Evolutionary conservation across 1,140 invertebrate genomes (phyloP).

Genomic region (Temnothorax nylanderi): DNA sequence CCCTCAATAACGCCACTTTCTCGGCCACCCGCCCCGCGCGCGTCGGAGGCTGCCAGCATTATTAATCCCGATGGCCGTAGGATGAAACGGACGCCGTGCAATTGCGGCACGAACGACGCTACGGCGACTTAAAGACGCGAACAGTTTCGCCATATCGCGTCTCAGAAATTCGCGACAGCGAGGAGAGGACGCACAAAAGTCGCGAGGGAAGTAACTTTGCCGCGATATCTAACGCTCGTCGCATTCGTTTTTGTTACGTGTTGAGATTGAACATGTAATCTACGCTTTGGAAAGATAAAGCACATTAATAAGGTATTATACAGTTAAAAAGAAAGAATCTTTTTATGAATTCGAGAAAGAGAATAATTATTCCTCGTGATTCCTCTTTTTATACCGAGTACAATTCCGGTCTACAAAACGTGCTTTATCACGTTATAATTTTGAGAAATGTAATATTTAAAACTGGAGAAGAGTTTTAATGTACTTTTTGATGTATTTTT

Average conservation of each 20-base stretch:
- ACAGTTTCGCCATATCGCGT: background rate
- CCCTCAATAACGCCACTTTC: too few relatives aligned
- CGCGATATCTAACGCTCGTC: background rate
- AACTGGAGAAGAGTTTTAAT: background rate
- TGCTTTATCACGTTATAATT: background rate
- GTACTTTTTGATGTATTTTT: background rate
- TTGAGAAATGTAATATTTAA: constrained; percentile 9
- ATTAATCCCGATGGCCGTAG: constrained; percentile 58
- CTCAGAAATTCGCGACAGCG: background rate
- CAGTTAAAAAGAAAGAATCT: background rate
- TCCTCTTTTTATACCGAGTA: background rate
- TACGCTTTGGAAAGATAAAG: background rate
- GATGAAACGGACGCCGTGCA: constrained; percentile 16
- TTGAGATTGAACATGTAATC: background rate
- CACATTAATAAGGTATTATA: background rate
- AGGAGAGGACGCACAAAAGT: background rate
- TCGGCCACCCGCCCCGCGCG: background rate
- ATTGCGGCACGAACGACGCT: constrained; percentile 8
- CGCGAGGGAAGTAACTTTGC: background rate
- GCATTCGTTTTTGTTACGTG: background rate
- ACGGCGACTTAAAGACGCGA: background rate
- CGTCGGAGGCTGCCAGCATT: constrained; percentile 48
- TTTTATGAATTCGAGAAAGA: background rate
- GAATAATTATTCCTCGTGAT: background rate
- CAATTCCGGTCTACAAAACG: background rate